These are phyloP conservation scores for Entelurus aequoreus DNA, from an alignment of 2,113 vertebrate genomes.

Conservation along the genomic window DNA sequence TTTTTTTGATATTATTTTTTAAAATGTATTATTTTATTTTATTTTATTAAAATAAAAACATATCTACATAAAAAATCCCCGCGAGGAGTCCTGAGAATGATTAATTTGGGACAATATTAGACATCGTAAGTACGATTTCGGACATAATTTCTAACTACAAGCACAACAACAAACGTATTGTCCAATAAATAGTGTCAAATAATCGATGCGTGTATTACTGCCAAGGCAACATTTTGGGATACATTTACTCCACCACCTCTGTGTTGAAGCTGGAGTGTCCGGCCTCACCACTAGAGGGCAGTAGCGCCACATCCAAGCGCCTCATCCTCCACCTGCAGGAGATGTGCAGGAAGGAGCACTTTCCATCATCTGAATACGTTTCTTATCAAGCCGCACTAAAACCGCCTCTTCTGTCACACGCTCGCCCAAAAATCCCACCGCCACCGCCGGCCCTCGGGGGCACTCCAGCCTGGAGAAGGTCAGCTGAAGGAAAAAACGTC, in stretches of 20 bases:
- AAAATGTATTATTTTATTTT: no score
- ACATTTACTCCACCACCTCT: not conserved
- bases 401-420: slow-evolving; percentile 46
- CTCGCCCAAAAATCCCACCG: slow-evolving; percentile 46
- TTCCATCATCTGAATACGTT: slow-evolving; percentile 48
- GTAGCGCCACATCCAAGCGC: slow-evolving; percentile 50
- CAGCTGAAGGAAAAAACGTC: slow-evolving; percentile 56
- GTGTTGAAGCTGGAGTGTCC: slow-evolving; percentile 8
- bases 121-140: no score
- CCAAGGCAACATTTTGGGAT: not conserved
- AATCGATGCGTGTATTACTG: not conserved
- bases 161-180: no score
- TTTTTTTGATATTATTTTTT: no score
- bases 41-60: no score
- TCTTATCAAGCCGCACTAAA: slow-evolving; percentile 52
- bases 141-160: no score
- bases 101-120: no score
- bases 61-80: no score
- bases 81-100: no score
- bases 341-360: slow-evolving; percentile 34
- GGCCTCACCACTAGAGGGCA: slow-evolving; percentile 71
- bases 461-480: slow-evolving; percentile 60
- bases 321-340: slow-evolving; percentile 18
- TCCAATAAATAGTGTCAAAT: no score
- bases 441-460: slow-evolving; percentile 44